Evolutionary conservation across 2,888 invertebrate species (phyloP).

Genomic region (Xylota sylvarum): DNA sequence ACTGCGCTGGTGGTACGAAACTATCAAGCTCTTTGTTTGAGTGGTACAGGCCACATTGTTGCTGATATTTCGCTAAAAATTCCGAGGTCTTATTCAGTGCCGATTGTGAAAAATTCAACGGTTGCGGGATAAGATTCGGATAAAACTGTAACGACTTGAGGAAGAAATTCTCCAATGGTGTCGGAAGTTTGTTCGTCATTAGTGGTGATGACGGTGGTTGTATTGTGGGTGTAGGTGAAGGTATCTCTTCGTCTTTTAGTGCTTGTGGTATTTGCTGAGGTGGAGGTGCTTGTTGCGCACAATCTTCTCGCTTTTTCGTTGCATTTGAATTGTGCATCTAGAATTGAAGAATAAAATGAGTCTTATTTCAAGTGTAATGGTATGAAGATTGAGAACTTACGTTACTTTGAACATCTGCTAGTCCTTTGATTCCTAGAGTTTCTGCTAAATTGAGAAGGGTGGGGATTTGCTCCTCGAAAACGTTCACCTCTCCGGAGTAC

Average conservation of each 20-base stretch:
- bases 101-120: constrained; percentile 84
- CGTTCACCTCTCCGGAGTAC: constrained; percentile 95
- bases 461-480: constrained; percentile 91
- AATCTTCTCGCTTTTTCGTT: constrained; percentile 78
- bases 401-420: constrained; percentile 91
- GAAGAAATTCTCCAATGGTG: constrained; percentile 84
- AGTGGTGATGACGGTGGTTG: constrained; percentile 61
- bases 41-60: constrained; percentile 83
- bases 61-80: constrained; percentile 84
- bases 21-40: constrained; percentile 57
- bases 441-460: constrained; percentile 91
- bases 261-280: constrained; percentile 54
- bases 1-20: constrained; percentile 35
- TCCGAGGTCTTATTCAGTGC: constrained; percentile 84
- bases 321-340: constrained; percentile 81
- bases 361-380: constrained; percentile 5
- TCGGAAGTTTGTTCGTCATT: constrained; percentile 80
- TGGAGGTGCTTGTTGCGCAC: constrained; percentile 54
- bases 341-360: neutral
- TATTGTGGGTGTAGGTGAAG: constrained; percentile 61
- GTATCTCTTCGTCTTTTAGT: constrained; percentile 72
- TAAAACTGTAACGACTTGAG: constrained; percentile 84
- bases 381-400: constrained; percentile 85
- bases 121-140: constrained; percentile 84
- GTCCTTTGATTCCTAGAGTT: constrained; percentile 92